Base-by-base conservation (phyloP, 2,113 vertebrate genomes). In the Hymenochirus boettgeri region DNA sequence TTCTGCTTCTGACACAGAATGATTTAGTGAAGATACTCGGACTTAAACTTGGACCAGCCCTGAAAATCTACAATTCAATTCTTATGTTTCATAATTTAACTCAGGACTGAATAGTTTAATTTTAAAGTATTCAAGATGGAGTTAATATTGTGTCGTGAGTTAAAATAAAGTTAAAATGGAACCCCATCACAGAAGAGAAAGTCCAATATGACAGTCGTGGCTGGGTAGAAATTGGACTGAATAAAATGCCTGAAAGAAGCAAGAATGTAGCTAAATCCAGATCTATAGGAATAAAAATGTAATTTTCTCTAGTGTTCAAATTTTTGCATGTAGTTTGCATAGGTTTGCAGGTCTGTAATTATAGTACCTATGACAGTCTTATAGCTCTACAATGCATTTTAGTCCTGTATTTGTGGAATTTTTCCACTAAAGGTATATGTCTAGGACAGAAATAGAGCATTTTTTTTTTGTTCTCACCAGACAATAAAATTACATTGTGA, bases 11-110 rank as follows among this genome's bases (percentile, higher is more conserved):
- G 60, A 95, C 92, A n/a, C 93, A 95, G 74, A 79, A 70, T 0
- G 96, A 97, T 83, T 91, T 94, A 0, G 87, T 95, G 45, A 94
- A 95, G 84, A 95, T 97, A 59, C 88, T 98, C 65, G 87, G 86
- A 61, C 91, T 96, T 77, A 94, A 97, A 72, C 82, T 95, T 53
- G 94, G 92, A 9, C 94, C 93, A 2, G 93, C 93, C 22, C 82
- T 96, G 65, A 98, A 96, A 82, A 94, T 96, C 70, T 95, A 90
- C 79, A 95, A 93, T 12, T 90, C 92, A 69, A 95, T 95, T 69
- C 88, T 93, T 57, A 93, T 93, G 91, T 83, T 95, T 75, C 93
- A 92, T 75, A 88, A 88, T 9, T 86, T 90, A 0, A 90, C 92
- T 10, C 90, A 94, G 67, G 90, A 79, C 71, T 85, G 69, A 83